Evolutionary conservation across 2,888 invertebrate genomes (phyloP).

Genomic region (Meiosimyza platycephala): DNA sequence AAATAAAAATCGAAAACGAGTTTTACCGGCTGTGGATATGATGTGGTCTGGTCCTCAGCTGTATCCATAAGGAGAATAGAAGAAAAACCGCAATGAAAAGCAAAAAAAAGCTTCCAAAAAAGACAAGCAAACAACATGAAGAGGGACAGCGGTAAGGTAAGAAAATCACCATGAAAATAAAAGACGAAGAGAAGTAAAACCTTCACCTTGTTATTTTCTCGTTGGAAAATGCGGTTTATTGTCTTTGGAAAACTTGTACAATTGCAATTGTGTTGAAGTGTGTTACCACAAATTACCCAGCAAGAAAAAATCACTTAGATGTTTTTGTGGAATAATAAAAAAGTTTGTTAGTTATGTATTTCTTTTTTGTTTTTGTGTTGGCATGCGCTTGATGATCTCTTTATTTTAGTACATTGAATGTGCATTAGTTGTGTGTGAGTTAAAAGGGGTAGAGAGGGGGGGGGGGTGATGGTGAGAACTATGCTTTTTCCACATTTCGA

Average conservation of each 20-base stretch:
- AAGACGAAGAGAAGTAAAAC: not conserved
- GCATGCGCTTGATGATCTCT: too few species aligned
- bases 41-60: not conserved
- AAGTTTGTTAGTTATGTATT: too few species aligned
- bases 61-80: too few species aligned
- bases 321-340: too few species aligned
- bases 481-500: too few species aligned
- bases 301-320: too few species aligned
- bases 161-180: not conserved
- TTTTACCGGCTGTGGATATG: slow-evolving; percentile 1
- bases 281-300: not conserved
- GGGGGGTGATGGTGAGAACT: too few species aligned
- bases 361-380: too few species aligned
- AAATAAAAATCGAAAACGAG: slow-evolving; percentile 5
- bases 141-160: not conserved
- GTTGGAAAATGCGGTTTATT: not conserved
- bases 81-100: not conserved
- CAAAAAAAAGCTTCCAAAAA: too few species aligned
- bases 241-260: not conserved
- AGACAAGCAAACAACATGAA: not conserved
- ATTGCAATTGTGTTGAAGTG: not conserved
- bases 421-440: too few species aligned
- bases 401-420: too few species aligned
- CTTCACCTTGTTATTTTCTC: slow-evolving; percentile 11
- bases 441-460: too few species aligned